phyloP scores from a whole-genome alignment of 2,797 vertebrate species.

The Buceros bicornis region DNA sequence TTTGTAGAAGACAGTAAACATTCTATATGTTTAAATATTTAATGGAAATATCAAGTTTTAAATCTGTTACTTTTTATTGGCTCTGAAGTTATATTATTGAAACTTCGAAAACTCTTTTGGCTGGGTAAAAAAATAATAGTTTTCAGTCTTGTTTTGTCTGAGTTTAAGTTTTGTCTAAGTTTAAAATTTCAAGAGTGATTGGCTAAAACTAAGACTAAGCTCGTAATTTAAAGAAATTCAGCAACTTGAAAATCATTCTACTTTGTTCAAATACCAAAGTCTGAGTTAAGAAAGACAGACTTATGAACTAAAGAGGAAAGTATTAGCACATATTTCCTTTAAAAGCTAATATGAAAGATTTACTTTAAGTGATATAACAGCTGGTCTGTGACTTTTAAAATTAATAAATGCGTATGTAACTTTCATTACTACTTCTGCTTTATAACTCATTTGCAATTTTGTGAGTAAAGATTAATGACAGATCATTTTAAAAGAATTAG shows the following conservation, averaged over 20 bases:
- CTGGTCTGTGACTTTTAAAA: not conserved
- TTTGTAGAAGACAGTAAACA: not conserved
- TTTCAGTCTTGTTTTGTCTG: not conserved
- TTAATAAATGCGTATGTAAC: not conserved
- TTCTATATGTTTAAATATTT: not conserved
- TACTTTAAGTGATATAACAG: not conserved
- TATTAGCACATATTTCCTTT: not conserved
- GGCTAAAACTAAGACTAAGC: not conserved
- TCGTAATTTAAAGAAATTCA: not conserved
- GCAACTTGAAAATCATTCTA: not conserved
- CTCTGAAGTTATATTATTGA: not conserved
- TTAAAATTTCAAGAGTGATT: not conserved
- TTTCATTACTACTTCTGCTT: not conserved
- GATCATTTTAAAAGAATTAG: not conserved
- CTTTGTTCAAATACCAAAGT: not conserved
- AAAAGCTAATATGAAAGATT: not conserved
- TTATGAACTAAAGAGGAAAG: not conserved
- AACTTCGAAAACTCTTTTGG: not conserved
- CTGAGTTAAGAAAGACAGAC: not conserved
- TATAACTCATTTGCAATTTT: not conserved
- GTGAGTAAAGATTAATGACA: not conserved
- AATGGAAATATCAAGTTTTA: not conserved
- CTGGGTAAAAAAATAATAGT: not conserved
- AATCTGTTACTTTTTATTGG: not conserved
- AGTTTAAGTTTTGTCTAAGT: not conserved